A percentile compares a stretch with the other conserved stretches of the same genome.
Conservation (phyloP, 2,797 vertebrate species). For the Melanogrammus aeglefinus region DNA sequence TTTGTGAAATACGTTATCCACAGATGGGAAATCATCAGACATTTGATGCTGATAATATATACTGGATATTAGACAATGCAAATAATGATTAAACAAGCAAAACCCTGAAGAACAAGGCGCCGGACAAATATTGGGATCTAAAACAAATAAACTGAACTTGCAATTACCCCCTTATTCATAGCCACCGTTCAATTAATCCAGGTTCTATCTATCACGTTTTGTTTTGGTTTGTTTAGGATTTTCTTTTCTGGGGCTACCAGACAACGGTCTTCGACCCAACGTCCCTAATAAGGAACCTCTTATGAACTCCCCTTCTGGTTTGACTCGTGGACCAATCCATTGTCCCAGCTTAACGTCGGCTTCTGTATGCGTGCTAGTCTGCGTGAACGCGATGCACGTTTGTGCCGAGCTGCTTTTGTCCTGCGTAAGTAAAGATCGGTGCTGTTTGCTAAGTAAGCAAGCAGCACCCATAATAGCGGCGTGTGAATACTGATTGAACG, state of each 20-base stretch:
- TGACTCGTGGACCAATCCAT: constrained; percentile 49
- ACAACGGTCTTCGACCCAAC: constrained; percentile 31
- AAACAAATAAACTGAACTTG: background rate
- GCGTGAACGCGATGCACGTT: constrained; percentile 20
- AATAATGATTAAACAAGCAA: background rate
- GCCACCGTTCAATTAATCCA: background rate
- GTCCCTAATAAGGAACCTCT: constrained; percentile 40
- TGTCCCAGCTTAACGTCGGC: background rate
- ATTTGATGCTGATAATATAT: constrained; percentile 4
- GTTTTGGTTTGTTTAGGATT: background rate
- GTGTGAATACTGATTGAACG: constrained; percentile 63
- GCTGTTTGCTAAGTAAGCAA: constrained; percentile 40
- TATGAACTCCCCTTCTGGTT: constrained; percentile 27
- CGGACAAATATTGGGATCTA: background rate
- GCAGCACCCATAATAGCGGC: constrained; percentile 40
- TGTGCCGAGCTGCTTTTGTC: constrained; percentile 45
- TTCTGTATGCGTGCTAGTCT: background rate
- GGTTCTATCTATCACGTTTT: background rate
- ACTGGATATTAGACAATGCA: background rate
- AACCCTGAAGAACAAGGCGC: background rate
- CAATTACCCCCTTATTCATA: background rate
- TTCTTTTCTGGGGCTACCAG: constrained; percentile 16
- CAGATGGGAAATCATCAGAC: constrained; percentile 3
- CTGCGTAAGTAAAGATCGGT: constrained; percentile 8
- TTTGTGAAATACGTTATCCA: constrained; percentile 20